Base-by-base conservation (phyloP, 2,113 vertebrate species). In the Silurus glanis region DNA sequence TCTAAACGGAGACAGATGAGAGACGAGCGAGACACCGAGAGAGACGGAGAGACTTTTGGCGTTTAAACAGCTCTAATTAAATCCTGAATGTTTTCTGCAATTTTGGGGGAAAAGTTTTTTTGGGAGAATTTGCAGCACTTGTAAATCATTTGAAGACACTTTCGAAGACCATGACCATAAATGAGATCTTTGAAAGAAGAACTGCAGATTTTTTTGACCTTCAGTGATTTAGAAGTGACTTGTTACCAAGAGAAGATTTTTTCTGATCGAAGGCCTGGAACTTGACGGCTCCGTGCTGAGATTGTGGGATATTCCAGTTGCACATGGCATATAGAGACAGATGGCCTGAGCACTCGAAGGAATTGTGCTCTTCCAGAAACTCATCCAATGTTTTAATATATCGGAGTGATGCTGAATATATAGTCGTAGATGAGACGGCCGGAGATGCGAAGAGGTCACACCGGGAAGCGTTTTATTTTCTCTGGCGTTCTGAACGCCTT, bases 11-110 rank as follows among this genome's bases (percentile, higher is more conserved):
- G 56, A 49, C 67, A 82, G 62, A 37, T 59, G 82, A 84, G 25
- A 23, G 69, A 37, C 37, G 37, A 37, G 37, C 37, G 37, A 37
- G 37, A 37, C 37, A 37, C 37, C 21, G n/a, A 7, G 45, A 17
- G 55, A 47, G 64, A 71, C 66, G 12, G 55, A 47, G 64, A 71
- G 58, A 86, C 89, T 83, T 87, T 0, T 45, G 90, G 89, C 87
- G 92, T 90, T 89, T 89, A 79, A 90, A 92, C 84, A 86, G 89
- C 85, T 56, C 90, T 94, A 94, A 93, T 94, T 94, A 91, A 89
- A 91, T 92, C 89, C 88, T 88, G 59, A 83, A 83, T 88, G 88
- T 91, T 89, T 87, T 90, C 89, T 89, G 87, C 84, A 90, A 88
- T 87, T 90, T 91, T 80, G 17, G 21, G 37, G 8, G 9, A 67